Evolutionary conservation across 2,888 invertebrate species (phyloP).

Genomic region (Stratiomys singularior): DNA sequence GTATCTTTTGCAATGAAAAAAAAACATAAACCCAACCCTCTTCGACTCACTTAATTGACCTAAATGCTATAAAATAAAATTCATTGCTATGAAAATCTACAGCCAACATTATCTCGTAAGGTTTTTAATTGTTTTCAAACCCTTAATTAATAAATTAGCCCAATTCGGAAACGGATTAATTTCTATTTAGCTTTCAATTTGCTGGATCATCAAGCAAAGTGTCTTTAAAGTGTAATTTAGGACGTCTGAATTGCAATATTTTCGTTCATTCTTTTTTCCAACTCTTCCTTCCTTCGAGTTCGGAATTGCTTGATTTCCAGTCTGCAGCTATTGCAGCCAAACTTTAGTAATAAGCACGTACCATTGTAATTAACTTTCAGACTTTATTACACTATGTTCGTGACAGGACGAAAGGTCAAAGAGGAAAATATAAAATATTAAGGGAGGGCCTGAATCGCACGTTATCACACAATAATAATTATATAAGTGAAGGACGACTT

Average conservation of each 20-base stretch:
- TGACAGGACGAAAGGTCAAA: neutral
- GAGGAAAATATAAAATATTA: neutral
- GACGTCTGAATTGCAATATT: neutral
- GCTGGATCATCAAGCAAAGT: constrained; percentile 28
- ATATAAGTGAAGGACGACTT: neutral
- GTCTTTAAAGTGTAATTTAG: constrained; percentile 22
- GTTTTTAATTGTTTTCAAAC: no score
- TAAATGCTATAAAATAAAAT: no score
- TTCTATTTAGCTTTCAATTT: constrained; percentile 30
- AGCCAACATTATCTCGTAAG: no score
- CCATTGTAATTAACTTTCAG: constrained; percentile 29
- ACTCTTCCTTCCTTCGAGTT: neutral
- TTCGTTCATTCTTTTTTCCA: neutral
- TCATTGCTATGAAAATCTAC: no score
- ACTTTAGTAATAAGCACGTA: constrained; percentile 30
- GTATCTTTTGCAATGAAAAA: no score
- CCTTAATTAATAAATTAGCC: neutral
- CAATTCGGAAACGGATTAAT: constrained; percentile 16
- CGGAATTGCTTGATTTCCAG: neutral
- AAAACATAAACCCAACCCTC: no score
- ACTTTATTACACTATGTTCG: constrained; percentile 23
- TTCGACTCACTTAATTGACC: no score
- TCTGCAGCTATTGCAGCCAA: neutral
- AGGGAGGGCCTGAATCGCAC: constrained; percentile 11
- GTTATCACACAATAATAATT: constrained; percentile 38